These are phyloP conservation scores for Ornithoptera alexandrae DNA, from an alignment of 2,888 invertebrate genomes.

Conservation along the genomic window DNA sequence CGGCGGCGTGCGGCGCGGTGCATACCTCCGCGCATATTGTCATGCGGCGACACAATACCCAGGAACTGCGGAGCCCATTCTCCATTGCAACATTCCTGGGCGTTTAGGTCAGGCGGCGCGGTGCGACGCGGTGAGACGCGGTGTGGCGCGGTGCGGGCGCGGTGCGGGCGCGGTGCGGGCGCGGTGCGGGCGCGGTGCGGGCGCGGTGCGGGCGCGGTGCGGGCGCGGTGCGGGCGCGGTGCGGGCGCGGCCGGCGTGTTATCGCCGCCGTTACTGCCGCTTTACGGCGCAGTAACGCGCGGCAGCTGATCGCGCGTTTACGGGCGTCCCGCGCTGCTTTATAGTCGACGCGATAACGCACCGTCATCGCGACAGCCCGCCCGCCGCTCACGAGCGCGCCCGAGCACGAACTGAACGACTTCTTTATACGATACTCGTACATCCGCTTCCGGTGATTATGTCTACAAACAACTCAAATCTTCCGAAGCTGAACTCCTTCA, in stretches of 20 bases:
- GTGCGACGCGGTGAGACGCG: neutral
- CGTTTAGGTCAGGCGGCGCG: neutral
- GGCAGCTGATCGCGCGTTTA: constrained; percentile 8
- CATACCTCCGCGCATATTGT: too few species aligned
- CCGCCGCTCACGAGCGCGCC: neutral
- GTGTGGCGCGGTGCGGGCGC: neutral
- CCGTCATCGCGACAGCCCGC: too few species aligned
- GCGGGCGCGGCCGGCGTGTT: neutral
- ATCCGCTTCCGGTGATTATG: too few species aligned
- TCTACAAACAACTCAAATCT: too few species aligned
- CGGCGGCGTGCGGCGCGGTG: too few species aligned
- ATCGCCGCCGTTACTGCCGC: constrained; percentile 14
- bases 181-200: neutral
- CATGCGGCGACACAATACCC: neutral
- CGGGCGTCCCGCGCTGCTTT: neutral
- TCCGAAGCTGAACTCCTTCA: too few species aligned
- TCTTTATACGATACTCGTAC: neutral
- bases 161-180: neutral
- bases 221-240: too few species aligned
- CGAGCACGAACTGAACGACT: neutral
- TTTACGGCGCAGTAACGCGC: constrained; percentile 18
- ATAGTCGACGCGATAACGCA: too few species aligned
- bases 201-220: neutral
- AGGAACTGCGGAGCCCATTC: neutral
- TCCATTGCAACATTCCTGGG: neutral